Percentiles rank a stretch among this genome's conserved stretches.
phyloP scores from a whole-genome alignment of 2,113 vertebrate species.

The Mystacornis crossleyi region DNA sequence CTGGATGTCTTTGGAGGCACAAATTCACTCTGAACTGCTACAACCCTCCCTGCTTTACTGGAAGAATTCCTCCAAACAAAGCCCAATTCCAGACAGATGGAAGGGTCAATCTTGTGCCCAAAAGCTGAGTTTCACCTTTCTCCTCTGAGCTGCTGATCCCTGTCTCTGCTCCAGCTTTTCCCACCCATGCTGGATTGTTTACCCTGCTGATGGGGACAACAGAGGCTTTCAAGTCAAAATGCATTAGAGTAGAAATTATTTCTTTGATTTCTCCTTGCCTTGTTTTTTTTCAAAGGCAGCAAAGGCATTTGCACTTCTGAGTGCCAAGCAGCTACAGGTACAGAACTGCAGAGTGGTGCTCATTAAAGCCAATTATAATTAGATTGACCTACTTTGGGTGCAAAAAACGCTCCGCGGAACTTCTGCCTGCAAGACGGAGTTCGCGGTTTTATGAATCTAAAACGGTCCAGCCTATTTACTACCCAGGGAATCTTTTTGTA shows the following conservation, averaged over 20 bases:
- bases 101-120: fast-evolving
- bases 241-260: background rate
- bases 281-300: background rate
- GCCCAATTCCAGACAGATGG: background rate
- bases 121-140: background rate
- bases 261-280: constrained; percentile 17
- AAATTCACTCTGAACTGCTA: background rate
- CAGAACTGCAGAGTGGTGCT: background rate
- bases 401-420: background rate
- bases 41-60: background rate
- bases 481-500: background rate
- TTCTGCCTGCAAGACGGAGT: background rate
- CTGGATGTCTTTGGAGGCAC: background rate
- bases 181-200: background rate
- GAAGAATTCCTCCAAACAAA: background rate
- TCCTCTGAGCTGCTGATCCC: background rate
- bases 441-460: background rate
- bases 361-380: constrained; percentile 53
- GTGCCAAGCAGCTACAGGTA: constrained; percentile 42
- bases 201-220: background rate
- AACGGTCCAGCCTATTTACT: background rate
- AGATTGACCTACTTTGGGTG: constrained; percentile 29
- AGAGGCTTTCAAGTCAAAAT: background rate
- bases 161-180: background rate
- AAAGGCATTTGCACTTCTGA: constrained; percentile 26